These are phyloP conservation scores for Sycophila texana DNA, from an alignment of 2,888 invertebrate species.

Conservation along the genomic window DNA sequence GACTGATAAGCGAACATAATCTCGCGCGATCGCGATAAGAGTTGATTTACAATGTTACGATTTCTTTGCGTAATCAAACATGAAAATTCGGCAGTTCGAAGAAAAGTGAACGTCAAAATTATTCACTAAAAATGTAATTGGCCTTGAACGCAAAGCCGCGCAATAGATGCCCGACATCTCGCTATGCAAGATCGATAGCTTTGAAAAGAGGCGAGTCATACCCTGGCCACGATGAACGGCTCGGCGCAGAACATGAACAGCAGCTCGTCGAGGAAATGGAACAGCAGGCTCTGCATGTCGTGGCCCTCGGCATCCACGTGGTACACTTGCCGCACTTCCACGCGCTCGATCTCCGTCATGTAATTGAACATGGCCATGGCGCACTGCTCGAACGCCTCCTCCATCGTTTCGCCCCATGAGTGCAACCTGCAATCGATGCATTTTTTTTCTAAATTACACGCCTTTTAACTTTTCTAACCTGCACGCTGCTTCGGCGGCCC, in stretches of 20 bases:
- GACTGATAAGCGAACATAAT: not conserved
- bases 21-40: not conserved
- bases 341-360: conserved; percentile 93
- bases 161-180: not conserved
- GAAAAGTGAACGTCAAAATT: too few species aligned
- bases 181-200: not conserved
- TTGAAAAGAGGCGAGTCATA: conserved; percentile 65
- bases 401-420: conserved; percentile 91
- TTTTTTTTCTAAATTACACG: not conserved
- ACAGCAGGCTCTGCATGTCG: conserved; percentile 92
- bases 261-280: conserved; percentile 95
- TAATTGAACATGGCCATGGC: conserved; percentile 98
- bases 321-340: conserved; percentile 87
- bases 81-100: not conserved
- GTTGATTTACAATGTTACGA: not conserved
- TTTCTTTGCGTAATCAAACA: not conserved
- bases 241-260: conserved; percentile 95
- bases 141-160: not conserved
- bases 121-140: not conserved
- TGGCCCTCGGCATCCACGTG: conserved; percentile 92
- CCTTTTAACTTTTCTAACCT: not conserved
- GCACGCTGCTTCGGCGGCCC: not conserved
- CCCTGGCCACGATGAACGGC: conserved; percentile 86
- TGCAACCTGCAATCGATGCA: conserved; percentile 82
- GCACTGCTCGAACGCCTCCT: conserved; percentile 96